Conservation (phyloP, 2,113 vertebrate species). For the Etheostoma cragini region DNA sequence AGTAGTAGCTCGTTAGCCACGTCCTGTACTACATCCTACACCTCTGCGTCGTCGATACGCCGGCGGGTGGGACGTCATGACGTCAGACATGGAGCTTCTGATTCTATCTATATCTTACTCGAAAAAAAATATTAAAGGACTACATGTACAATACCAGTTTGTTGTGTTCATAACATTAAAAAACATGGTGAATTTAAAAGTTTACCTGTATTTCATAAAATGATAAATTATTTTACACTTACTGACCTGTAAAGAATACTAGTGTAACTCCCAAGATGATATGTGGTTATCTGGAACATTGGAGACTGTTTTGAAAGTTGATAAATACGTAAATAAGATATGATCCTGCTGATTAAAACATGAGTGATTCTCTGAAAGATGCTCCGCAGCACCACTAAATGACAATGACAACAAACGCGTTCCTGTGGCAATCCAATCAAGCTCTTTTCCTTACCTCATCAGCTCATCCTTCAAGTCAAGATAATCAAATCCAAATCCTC, state of each 20-base stretch:
- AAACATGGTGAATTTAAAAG: background rate
- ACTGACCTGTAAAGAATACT: background rate
- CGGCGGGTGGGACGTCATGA: slow-evolving; percentile 40
- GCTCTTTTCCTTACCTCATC: background rate
- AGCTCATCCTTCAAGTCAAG: background rate
- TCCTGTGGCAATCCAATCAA: background rate
- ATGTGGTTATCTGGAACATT: background rate
- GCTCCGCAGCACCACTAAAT: background rate
- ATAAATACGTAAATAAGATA: background rate
- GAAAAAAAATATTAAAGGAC: background rate
- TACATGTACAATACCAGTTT: background rate
- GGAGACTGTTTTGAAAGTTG: background rate
- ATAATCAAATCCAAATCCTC: too few species aligned
- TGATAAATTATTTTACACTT: background rate
- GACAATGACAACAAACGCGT: background rate
- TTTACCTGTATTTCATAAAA: background rate
- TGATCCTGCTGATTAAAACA: background rate
- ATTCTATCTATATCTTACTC: slow-evolving; percentile 3
- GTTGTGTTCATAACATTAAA: background rate
- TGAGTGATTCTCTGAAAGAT: too few species aligned
- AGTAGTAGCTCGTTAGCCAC: slow-evolving; percentile 69
- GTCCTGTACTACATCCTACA: slow-evolving; percentile 77
- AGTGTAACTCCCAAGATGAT: too few species aligned
- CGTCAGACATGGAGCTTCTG: background rate
- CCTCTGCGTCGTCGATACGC: slow-evolving; percentile 40